Base-by-base conservation (phyloP, 2,113 vertebrate species). In the Meleagris gallopavo region DNA sequence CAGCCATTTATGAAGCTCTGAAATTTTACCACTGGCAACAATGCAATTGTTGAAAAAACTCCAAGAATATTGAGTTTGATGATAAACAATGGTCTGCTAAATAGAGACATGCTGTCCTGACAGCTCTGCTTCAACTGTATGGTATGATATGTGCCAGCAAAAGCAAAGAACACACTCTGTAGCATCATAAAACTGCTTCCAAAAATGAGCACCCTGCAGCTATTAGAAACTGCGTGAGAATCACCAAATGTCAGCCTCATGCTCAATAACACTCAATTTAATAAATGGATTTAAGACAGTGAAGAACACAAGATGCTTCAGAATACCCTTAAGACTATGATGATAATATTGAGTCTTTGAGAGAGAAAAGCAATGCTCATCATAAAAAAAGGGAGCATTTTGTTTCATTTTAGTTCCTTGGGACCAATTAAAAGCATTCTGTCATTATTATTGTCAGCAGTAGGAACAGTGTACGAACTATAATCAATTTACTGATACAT, bases 171-270 rank as follows among this genome's bases (percentile, higher is more conserved):
- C 93, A 94, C 91, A 88, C 86, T 90, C 77, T 92, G 77, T 84
- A 92, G 84, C 43, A 67, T 89, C 86, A 60, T 83, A 88, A 93
- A 89, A 82, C 60, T 43, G 73, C 82, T 96, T 94, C 92, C 93
- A 96, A 94, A 96, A 96, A 89, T 85, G 78, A 95, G 86, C 89
- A 95, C 89, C 94, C 95, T 95, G 87, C 85, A 97, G 92, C 93
- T 93, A 93, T 92, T 86, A 92, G 93, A 67, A 90, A 86, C 76
- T 90, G 82, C 3, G 3, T 92, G 87, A 93, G 78, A 94, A 96
- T 88, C 74, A 86, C 76, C 88, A 95, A 95, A 94, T 95, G 92
- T 93, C 93, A 96, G 79, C 72, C 45, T 87, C 72, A 29, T 83
- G 87, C 75, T 88, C 78, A 84, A 76, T 66, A 80, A 65, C 78